Conservation (phyloP, 2,113 vertebrate species). For the Andinoacara biseriatus region DNA sequence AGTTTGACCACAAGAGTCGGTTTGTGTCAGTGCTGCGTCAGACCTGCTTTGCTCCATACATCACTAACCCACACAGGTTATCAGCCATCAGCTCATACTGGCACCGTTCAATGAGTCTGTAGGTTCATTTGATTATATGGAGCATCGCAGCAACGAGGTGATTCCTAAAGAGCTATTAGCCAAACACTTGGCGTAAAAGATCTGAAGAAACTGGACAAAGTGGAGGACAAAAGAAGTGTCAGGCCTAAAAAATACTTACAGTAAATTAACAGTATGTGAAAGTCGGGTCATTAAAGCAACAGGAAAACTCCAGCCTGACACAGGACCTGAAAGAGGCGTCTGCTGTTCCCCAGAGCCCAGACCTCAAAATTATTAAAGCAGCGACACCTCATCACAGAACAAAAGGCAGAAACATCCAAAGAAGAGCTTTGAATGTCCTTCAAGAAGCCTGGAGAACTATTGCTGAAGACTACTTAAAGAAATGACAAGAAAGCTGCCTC, state of each 20-base stretch:
- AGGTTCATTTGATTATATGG: not conserved
- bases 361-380: too few species aligned
- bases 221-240: not conserved
- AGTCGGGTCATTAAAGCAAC: too few species aligned
- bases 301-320: not conserved
- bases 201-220: not conserved
- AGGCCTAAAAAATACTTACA: not conserved
- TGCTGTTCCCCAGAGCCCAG: not conserved
- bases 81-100: not conserved
- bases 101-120: not conserved
- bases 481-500: not conserved
- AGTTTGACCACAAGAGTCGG: not conserved
- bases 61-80: not conserved
- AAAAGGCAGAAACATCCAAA: too few species aligned
- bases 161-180: not conserved
- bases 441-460: not conserved
- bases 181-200: not conserved
- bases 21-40: not conserved
- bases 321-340: not conserved
- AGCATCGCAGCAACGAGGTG: not conserved
- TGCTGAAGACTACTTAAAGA: not conserved
- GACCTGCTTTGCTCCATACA: constrained; percentile 5
- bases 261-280: too few species aligned
- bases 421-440: too few species aligned
- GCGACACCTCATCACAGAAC: too few species aligned